Percentiles rank a stretch among this genome's conserved stretches.
phyloP scores from a whole-genome alignment of 2,888 invertebrate genomes.

The Pammene fasciana region DNA sequence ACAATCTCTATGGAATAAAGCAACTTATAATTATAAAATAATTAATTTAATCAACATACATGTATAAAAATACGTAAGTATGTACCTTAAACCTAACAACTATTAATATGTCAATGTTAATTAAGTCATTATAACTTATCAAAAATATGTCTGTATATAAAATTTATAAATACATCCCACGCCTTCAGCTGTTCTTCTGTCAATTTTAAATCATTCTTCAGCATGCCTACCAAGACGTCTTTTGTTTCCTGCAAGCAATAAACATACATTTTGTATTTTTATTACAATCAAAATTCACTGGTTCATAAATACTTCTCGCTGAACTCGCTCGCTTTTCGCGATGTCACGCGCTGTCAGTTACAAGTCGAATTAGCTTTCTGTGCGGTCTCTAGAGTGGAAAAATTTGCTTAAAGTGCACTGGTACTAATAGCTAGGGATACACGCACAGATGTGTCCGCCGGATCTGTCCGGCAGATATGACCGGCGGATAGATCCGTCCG shows the following conservation, averaged over 20 bases:
- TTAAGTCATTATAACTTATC: constrained; percentile 1
- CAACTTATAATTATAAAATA: no score
- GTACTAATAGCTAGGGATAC: no score
- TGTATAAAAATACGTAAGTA: neutral
- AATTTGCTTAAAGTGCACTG: neutral
- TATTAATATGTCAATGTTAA: no score
- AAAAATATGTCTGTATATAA: constrained; percentile 38
- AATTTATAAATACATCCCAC: constrained; percentile 29
- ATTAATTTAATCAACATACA: no score
- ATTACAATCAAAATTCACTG: neutral
- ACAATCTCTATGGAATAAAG: no score
- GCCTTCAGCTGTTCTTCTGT: constrained; percentile 12
- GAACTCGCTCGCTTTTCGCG: neutral
- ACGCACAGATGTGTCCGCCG: no score
- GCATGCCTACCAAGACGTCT: constrained; percentile 18
- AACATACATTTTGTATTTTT: neutral
- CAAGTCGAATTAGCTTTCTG: neutral
- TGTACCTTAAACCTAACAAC: neutral
- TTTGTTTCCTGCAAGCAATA: constrained; percentile 25
- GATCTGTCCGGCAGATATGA: no score
- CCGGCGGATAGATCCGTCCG: no score
- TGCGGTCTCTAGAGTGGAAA: neutral
- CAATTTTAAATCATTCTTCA: constrained; percentile 29
- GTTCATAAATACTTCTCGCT: neutral
- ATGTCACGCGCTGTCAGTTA: neutral